Evolutionary conservation across 2,888 invertebrate species (phyloP).

Genomic region (Caenorhabditis sp.): DNA sequence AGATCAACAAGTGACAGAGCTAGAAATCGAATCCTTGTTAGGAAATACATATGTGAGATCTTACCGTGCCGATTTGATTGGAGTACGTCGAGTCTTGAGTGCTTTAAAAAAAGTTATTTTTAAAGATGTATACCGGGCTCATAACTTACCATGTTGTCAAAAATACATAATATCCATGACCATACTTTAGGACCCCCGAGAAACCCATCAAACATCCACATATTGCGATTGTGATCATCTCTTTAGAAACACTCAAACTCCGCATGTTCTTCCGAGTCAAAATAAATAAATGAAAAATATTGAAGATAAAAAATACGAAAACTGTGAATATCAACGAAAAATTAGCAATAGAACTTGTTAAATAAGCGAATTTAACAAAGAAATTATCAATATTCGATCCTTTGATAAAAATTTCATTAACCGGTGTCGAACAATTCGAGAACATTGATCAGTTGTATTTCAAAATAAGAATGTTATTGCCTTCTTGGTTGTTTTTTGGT

Average conservation of each 20-base stretch:
- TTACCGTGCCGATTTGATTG: background rate
- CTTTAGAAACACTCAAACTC: constrained; percentile 18
- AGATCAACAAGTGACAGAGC: background rate
- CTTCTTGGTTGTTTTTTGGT: no score
- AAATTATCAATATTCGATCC: no score
- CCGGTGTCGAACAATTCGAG: no score
- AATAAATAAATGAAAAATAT: constrained; percentile 25
- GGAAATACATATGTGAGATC: background rate
- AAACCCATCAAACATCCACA: constrained; percentile 20
- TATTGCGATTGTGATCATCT: constrained; percentile 25
- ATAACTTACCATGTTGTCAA: background rate
- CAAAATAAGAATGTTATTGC: no score
- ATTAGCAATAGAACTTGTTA: no score
- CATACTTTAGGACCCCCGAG: constrained; percentile 1
- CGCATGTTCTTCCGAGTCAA: constrained; percentile 16
- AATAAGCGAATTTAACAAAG: no score
- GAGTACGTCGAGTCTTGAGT: no score
- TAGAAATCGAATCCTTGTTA: background rate
- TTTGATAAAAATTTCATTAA: no score
- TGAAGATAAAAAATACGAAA: constrained; percentile 5
- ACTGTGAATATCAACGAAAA: no score
- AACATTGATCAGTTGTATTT: no score
- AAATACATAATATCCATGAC: background rate
- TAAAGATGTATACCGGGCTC: no score
- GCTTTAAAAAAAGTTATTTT: no score